These are phyloP conservation scores for Tinea semifulvella DNA, from an alignment of 2,888 invertebrate species.

Conservation along the genomic window DNA sequence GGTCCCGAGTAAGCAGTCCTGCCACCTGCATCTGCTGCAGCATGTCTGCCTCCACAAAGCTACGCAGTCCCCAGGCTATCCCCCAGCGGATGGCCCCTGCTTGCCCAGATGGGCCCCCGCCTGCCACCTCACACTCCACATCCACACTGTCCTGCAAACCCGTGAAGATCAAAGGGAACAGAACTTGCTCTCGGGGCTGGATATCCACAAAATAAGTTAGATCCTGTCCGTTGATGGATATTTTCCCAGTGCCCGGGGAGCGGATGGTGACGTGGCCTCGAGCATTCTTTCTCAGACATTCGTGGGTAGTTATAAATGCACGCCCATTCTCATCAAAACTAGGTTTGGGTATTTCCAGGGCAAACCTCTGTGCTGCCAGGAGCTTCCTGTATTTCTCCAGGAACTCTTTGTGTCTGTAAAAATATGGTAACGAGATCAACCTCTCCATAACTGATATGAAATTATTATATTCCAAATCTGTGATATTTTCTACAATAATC, in stretches of 20 bases:
- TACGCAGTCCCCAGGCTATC: conserved; percentile 82
- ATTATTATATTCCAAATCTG: conserved; percentile 75
- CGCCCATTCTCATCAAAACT: conserved; percentile 75
- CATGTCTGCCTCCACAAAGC: conserved; percentile 81
- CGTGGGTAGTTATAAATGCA: conserved; percentile 75
- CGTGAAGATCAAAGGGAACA: conserved; percentile 87
- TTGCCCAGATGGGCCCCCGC: conserved; percentile 81
- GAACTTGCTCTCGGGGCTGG: conserved; percentile 81
- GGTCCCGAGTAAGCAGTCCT: conserved; percentile 86
- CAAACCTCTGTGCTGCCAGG: conserved; percentile 64
- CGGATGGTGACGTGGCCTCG: conserved; percentile 82
- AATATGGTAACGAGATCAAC: conserved; percentile 74
- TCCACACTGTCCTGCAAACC: conserved; percentile 82
- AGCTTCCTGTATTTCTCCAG: conserved; percentile 75
- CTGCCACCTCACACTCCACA: conserved; percentile 77
- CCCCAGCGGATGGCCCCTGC: conserved; percentile 92
- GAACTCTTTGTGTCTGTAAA: conserved; percentile 75
- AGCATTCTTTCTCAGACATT: conserved; percentile 76
- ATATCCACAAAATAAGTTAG: conserved; percentile 78
- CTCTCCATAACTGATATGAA: conserved; percentile 78
- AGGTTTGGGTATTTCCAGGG: conserved; percentile 72
- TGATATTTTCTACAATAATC: conserved; percentile 71
- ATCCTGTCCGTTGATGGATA: conserved; percentile 82
- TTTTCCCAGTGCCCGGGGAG: conserved; percentile 83
- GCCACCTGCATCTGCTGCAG: conserved; percentile 88